Conservation (phyloP, 2,888 invertebrate species). For the Diadegma fenestrale region DNA sequence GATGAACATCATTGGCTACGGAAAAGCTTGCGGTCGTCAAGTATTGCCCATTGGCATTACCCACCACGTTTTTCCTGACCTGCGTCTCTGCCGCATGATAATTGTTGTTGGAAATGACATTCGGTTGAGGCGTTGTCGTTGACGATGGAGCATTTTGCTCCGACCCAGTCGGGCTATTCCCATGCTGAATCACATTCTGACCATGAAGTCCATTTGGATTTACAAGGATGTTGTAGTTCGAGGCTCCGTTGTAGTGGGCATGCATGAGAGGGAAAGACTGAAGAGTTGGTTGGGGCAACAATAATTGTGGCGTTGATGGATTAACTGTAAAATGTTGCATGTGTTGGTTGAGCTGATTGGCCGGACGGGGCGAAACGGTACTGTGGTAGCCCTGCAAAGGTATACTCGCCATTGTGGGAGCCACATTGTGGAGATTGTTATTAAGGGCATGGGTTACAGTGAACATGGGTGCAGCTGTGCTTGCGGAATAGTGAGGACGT, state of each 20-base stretch:
- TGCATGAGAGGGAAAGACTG: constrained; percentile 62
- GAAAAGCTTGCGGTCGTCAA: constrained; percentile 78
- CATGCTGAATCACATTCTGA: constrained; percentile 72
- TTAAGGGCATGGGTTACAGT: constrained; percentile 73
- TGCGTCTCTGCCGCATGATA: constrained; percentile 68
- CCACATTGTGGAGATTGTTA: constrained; percentile 70
- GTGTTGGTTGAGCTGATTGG: constrained; percentile 21
- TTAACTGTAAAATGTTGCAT: constrained; percentile 11
- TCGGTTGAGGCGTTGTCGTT: constrained; percentile 61
- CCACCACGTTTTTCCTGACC: constrained; percentile 66
- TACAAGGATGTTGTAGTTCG: constrained; percentile 76
- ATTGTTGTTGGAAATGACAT: constrained; percentile 64
- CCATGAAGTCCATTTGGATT: constrained; percentile 77
- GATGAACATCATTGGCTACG: constrained; percentile 73
- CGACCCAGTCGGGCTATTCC: constrained; percentile 55
- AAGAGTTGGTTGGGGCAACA: constrained; percentile 63
- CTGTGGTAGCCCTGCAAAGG: constrained; percentile 60
- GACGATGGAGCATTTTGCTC: constrained; percentile 50
- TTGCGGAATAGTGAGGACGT: constrained; percentile 75
- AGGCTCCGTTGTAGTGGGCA: constrained; percentile 62
- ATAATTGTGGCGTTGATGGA: constrained; percentile 46
- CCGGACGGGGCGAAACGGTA: constrained; percentile 18
- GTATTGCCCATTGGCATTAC: constrained; percentile 72
- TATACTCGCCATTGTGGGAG: constrained; percentile 70
- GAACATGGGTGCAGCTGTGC: constrained; percentile 78